phyloP scores from a whole-genome alignment of 2,797 vertebrate genomes.

The Rhadinocentrus ornatus region DNA sequence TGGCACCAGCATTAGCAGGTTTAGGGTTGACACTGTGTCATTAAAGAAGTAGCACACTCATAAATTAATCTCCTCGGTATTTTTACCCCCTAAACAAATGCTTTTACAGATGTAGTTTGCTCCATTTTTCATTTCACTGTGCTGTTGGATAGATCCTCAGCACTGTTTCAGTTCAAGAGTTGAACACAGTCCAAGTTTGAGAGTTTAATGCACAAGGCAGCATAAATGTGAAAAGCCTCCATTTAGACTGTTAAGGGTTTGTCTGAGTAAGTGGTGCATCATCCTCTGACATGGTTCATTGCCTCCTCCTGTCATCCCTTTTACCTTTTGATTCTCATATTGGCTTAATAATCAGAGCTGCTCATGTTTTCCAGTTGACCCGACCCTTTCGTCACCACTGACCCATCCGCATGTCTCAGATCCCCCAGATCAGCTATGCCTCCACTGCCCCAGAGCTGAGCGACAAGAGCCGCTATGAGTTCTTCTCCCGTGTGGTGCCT shows the following conservation, averaged over 20 bases:
- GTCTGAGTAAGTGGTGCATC: conserved; percentile 58
- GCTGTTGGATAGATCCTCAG: conserved; percentile 35
- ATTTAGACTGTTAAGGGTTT: conserved; percentile 41
- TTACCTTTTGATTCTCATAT: conserved; percentile 44
- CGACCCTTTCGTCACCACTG: conserved; percentile 31
- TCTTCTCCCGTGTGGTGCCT: conserved; percentile 94
- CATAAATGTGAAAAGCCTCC: conserved; percentile 29
- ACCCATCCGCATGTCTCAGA: conserved; percentile 75
- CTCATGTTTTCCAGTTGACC: conserved; percentile 53
- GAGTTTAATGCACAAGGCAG: conserved; percentile 43
- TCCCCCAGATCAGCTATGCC: conserved; percentile 95
- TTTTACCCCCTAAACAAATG: conserved; percentile 78
- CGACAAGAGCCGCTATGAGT: conserved; percentile 92
- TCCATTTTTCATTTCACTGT: conserved; percentile 68
- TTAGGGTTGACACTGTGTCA: conserved; percentile 73
- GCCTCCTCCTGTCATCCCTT: conserved; percentile 38
- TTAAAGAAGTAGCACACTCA: conserved; percentile 79
- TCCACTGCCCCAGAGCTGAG: conserved; percentile 94
- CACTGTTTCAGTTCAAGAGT: conserved; percentile 24
- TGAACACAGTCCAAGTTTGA: conserved; percentile 45
- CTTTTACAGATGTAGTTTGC: conserved; percentile 64
- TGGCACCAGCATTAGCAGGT: conserved; percentile 68
- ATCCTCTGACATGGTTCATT: conserved; percentile 49
- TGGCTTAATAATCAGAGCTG: conserved; percentile 46
- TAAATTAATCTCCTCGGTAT: conserved; percentile 82